phyloP scores from a whole-genome alignment of 1,140 invertebrate species.

The Nomia melanderi region DNA sequence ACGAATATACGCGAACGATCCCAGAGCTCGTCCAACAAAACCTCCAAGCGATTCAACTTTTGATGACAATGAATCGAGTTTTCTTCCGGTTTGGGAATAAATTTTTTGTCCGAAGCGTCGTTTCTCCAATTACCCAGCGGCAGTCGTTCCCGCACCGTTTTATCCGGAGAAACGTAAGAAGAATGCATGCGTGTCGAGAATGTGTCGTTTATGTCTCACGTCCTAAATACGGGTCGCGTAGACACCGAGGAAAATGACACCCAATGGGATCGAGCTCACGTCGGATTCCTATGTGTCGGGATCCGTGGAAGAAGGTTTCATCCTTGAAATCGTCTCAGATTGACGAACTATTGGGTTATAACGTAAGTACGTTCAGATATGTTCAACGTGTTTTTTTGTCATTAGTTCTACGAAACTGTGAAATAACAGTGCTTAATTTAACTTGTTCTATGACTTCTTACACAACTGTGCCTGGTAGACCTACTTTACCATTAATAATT shows the following conservation, averaged over 20 bases:
- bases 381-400: too few species aligned
- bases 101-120: constrained; percentile 7
- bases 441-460: too few species aligned
- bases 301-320: not conserved
- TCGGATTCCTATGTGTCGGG: not conserved
- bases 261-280: constrained; percentile 15
- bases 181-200: constrained; percentile 38
- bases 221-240: constrained; percentile 37
- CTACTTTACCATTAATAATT: too few species aligned
- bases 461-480: too few species aligned
- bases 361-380: too few species aligned
- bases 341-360: not conserved
- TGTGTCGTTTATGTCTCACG: constrained; percentile 43
- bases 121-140: constrained; percentile 15
- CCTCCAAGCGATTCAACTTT: not conserved
- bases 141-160: constrained; percentile 12
- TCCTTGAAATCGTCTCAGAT: not conserved
- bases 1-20: not conserved
- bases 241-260: constrained; percentile 30
- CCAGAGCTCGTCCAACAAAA: not conserved
- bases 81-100: constrained; percentile 13
- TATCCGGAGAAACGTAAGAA: not conserved
- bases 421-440: too few species aligned
- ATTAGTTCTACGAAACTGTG: too few species aligned
- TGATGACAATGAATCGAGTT: constrained; percentile 34